These are phyloP conservation scores for Ectemnius cavifrons DNA, from an alignment of 2,888 invertebrate species.

Conservation along the genomic window DNA sequence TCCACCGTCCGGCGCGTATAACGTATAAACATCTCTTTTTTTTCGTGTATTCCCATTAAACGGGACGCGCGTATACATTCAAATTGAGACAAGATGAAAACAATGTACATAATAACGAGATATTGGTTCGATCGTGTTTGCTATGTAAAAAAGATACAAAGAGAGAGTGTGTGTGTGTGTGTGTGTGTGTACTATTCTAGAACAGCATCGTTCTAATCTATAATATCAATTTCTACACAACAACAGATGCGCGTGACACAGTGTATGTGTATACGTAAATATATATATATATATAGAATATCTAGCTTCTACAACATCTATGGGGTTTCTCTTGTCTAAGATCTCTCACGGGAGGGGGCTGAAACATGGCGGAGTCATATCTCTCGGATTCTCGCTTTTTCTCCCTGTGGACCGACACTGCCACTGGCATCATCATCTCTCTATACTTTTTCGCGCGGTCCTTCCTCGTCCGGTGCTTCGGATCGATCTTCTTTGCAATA, in stretches of 20 bases:
- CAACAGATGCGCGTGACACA: conserved; percentile 54
- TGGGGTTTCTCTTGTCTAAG: conserved; percentile 55
- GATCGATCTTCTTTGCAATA: conserved; percentile 19
- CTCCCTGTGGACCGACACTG: not conserved
- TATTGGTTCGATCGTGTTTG: not conserved
- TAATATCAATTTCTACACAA: conserved; percentile 54
- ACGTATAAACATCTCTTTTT: not conserved
- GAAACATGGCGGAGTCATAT: conserved; percentile 45
- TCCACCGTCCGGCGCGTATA: not conserved
- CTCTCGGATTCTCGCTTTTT: conserved; percentile 36
- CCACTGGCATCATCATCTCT: conserved; percentile 9
- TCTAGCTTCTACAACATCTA: conserved; percentile 60
- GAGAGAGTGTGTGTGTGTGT: no score
- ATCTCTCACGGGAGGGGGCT: conserved; percentile 53
- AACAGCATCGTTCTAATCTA: conserved; percentile 43
- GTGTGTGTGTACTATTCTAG: conserved; percentile 35
- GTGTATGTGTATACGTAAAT: conserved; percentile 12
- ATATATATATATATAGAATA: conserved; percentile 2
- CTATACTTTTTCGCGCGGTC: conserved; percentile 7
- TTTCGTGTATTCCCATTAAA: not conserved
- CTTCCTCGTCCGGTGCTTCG: not conserved
- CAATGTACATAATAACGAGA: conserved; percentile 5
- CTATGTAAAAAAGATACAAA: not conserved
- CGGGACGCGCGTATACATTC: conserved; percentile 1
- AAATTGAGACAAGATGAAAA: conserved; percentile 12